phyloP scores from a whole-genome alignment of 2,113 vertebrate species.

The Bos indicus region DNA sequence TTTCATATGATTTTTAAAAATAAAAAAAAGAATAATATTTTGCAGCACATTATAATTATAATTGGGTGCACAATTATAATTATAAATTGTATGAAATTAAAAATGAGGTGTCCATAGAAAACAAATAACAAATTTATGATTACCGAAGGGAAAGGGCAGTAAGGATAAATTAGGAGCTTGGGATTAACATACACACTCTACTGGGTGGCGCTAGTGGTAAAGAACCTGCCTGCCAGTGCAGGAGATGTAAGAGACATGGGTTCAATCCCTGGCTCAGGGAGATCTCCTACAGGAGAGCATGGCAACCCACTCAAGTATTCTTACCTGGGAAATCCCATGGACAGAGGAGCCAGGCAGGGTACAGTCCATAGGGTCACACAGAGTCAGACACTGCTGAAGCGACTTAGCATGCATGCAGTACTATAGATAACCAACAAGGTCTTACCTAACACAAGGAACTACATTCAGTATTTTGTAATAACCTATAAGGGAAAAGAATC shows the following conservation, averaged over 20 bases:
- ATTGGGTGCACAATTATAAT: background rate
- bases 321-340: background rate
- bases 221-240: background rate
- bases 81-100: background rate
- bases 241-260: background rate
- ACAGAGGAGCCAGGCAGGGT: background rate
- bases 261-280: background rate
- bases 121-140: background rate
- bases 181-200: background rate
- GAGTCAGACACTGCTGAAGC: background rate
- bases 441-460: background rate
- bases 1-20: background rate
- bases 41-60: background rate
- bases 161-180: background rate
- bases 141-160: background rate
- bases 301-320: background rate
- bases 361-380: background rate
- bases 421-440: background rate
- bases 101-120: background rate
- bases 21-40: background rate
- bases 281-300: background rate
- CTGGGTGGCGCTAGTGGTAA: background rate
- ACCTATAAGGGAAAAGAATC: background rate
- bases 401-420: background rate
- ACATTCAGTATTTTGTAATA: background rate